Percentiles rank a stretch among this genome's conserved stretches.
Evolutionary conservation across 2,888 invertebrate genomes (phyloP).

Genomic region (Tineola bisselliella): DNA sequence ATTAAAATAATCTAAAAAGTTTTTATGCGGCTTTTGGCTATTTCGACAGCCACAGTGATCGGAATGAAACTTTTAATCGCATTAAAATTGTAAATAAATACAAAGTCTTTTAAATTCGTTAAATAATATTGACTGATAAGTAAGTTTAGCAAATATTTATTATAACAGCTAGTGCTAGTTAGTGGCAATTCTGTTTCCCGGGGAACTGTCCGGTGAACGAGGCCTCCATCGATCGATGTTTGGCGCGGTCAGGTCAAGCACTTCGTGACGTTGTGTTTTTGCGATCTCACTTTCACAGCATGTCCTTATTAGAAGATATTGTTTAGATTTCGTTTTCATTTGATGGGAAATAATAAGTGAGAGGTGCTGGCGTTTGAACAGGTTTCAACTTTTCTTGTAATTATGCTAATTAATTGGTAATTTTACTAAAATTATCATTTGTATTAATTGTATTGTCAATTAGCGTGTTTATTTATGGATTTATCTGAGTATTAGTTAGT

Average conservation of each 20-base stretch:
- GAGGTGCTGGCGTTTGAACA: neutral
- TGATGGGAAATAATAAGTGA: neutral
- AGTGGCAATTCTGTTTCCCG: neutral
- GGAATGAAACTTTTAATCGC: too few species aligned
- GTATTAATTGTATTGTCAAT: neutral
- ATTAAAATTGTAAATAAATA: too few species aligned
- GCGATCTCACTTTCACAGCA: conserved; percentile 45
- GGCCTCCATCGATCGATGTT: neutral
- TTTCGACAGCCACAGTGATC: too few species aligned
- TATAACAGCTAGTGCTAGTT: too few species aligned
- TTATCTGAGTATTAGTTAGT: neutral
- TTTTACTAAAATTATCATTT: too few species aligned
- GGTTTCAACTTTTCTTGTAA: neutral
- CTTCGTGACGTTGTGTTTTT: conserved; percentile 34
- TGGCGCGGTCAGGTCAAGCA: neutral
- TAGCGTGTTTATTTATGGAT: neutral
- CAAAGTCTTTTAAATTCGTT: too few species aligned
- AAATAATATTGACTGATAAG: too few species aligned
- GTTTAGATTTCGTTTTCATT: conserved; percentile 49
- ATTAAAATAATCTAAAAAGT: too few species aligned
- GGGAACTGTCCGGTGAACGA: neutral
- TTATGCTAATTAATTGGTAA: neutral
- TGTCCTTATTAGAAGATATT: conserved; percentile 53
- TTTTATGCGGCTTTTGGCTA: too few species aligned
- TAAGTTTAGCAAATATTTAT: too few species aligned